phyloP scores from a whole-genome alignment of 1,140 invertebrate species.

The Prorops nasuta region DNA sequence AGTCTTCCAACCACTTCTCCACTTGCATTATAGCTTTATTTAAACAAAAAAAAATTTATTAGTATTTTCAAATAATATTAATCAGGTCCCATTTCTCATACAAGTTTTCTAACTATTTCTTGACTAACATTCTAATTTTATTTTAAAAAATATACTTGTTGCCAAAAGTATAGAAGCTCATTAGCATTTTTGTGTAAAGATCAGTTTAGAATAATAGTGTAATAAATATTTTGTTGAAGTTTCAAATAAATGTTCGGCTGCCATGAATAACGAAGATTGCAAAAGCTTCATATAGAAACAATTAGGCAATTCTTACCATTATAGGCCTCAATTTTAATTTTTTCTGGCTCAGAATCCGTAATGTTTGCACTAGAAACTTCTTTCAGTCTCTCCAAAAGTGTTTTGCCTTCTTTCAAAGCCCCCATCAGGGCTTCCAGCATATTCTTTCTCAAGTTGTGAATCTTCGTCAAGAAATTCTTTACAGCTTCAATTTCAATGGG shows the following conservation, averaged over 20 bases:
- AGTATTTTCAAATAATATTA: neutral
- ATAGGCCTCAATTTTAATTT: conserved; percentile 65
- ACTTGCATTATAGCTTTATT: conserved; percentile 67
- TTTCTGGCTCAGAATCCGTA: conserved; percentile 72
- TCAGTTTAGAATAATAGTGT: no score
- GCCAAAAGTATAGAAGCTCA: no score
- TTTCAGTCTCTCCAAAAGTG: conserved; percentile 68
- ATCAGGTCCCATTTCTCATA: no score
- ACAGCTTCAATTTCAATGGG: conserved; percentile 70
- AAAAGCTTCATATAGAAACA: neutral
- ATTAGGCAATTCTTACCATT: conserved; percentile 48
- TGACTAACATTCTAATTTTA: no score
- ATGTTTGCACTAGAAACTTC: conserved; percentile 68
- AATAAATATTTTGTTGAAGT: no score
- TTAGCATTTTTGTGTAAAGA: no score
- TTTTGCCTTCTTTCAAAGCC: conserved; percentile 77
- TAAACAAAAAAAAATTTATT: neutral
- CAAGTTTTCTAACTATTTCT: no score
- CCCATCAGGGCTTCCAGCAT: conserved; percentile 76
- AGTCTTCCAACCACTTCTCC: conserved; percentile 71
- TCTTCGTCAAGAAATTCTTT: conserved; percentile 63
- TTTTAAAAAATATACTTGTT: no score
- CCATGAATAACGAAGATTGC: no score
- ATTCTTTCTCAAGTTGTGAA: conserved; percentile 65
- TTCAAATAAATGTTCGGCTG: no score